Evolutionary conservation across 2,888 invertebrate genomes (phyloP), one percentile per base, ranked within the genome.

Genomic region (Plebejus argus): DNA sequence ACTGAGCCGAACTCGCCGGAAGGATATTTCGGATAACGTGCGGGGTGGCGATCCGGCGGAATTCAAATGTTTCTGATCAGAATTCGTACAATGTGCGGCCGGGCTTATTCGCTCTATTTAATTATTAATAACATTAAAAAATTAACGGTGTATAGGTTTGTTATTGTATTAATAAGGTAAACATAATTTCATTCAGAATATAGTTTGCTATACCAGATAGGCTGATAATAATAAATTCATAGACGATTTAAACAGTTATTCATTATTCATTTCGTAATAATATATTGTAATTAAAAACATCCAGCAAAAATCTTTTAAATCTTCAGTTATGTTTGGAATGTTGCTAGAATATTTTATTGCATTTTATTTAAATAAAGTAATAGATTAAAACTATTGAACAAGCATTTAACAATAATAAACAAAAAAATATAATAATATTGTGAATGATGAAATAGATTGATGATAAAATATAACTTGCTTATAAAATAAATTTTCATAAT

Each of bases 271-370:
- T 61, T 20, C 45, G 45, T 61, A 61, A 61, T 23, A 23, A 61
- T 12, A 23, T n/a, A 28, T 28, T 12, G 23, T 61, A 12, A 61
- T 3, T 61, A 23, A 23, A 61, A 61, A 23, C 12, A 28, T 28
- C 23, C 61, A 23, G 23, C 23, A 61, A 28, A 61, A 58, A 20
- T 20, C 45, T 12, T 45, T 45, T 45, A 10, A 12, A 45, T 45
- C 45, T 61, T 61, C 23, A 5, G 61, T 61, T 61, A 15, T 66
- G 28, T 18, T 66, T 66, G 66, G 66, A 66, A 66, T 66, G 66
- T 66, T 33, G 66, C 28, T 18, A 33, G 7, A 66, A 18, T 15
- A 66, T 5, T 61, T 23, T 61, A 61, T 61, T 20, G 10, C 12
- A 61, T 23, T 61, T 12, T 23, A 61, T 23, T 61, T 23, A n/a